Base-by-base conservation (phyloP, 2,888 invertebrate species). In the Lycaena phlaeas region DNA sequence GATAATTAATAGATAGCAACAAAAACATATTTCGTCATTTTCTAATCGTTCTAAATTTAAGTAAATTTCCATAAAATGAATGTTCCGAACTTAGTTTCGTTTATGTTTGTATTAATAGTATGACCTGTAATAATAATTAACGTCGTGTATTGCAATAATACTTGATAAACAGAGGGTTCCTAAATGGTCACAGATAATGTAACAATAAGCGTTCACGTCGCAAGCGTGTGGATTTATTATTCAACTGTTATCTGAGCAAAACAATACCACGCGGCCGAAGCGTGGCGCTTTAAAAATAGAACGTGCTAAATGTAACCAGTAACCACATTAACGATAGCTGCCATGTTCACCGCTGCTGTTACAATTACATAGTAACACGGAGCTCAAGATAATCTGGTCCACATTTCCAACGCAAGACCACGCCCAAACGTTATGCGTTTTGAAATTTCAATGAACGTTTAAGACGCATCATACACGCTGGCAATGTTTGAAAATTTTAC, bases 271-370 rank as follows among this genome's bases (percentile, higher is more conserved):
- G 81, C 68, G 75, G 60, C 15, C 41, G 37, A 51, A 74, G 81
- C 82, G 79, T 81, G 79, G 56, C 61, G 59, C 62, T 57, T 55
- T 70, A 70, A 68, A 79, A 78, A 82, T 79, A 82, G 77, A 71
- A 66, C 57, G 56, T 51, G 57, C 58, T 64, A 55, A 59, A 59
- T 55, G 53, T 49, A 46, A 44, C 53, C n/a, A n/a, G n/a, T n/a
- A 49, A 49, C 74, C 64, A 72, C 44, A 47, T 39, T 57, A 61
- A 43, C 22, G 25, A 46, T 58, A 59, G 41, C 66, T 52, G 22
- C 63, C 53, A 38, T 50, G 42, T 54, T 57, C 46, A 52, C 44
- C 43, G 41, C 14, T 26, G 29, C 18, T 36, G 41, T 30, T 38
- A 43, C 43, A 42, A 37, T 36, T 30, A 43, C 11, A 14, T 31